Conservation (phyloP, 2,113 vertebrate species). For the Arizona elegans region DNA sequence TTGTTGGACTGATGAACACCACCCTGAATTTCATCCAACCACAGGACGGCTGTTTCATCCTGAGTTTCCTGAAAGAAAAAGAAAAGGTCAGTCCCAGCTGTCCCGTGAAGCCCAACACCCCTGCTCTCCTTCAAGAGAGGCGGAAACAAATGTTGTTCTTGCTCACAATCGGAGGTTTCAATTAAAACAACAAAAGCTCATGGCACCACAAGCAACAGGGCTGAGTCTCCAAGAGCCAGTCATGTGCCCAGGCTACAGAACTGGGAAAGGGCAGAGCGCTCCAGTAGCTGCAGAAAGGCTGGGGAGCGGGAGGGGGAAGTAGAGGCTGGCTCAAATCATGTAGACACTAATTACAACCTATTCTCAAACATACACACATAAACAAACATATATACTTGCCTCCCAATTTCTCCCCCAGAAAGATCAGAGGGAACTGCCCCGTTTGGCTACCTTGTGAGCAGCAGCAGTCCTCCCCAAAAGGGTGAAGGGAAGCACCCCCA, state of each 20-base stretch:
- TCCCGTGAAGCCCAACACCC: not conserved
- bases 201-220: not conserved
- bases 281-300: not conserved
- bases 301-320: too few species aligned
- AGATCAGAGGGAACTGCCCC: not conserved
- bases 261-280: not conserved
- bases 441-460: not conserved
- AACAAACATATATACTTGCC: not conserved
- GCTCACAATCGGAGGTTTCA: not conserved
- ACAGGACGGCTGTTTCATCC: conserved; percentile 93
- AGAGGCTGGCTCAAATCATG: not conserved
- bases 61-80: conserved; percentile 80
- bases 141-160: not conserved
- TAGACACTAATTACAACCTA: not conserved
- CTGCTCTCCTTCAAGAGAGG: not conserved
- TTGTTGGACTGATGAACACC: conserved; percentile 85
- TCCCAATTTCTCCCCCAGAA: not conserved
- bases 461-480: too few species aligned
- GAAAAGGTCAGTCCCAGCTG: not conserved
- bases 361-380: not conserved
- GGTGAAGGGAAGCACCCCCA: too few species aligned
- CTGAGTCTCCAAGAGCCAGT: not conserved
- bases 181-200: not conserved
- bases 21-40: conserved; percentile 97
- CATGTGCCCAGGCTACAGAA: not conserved